These are phyloP conservation scores for Orthosia gothica DNA, from an alignment of 2,888 invertebrate species.

Conservation along the genomic window DNA sequence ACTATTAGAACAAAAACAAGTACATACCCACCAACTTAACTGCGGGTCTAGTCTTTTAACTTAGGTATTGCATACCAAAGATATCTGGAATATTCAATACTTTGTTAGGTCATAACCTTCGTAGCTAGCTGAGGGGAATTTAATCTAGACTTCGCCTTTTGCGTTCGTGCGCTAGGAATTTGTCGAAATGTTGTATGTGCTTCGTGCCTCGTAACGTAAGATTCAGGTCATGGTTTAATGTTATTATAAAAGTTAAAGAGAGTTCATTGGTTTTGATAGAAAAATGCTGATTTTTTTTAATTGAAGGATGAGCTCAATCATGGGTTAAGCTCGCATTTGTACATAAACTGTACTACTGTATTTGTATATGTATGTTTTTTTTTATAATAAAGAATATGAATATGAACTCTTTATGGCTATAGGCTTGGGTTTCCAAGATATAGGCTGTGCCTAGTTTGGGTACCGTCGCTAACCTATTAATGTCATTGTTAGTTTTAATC, in stretches of 20 bases:
- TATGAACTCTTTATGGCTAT: too few relatives aligned
- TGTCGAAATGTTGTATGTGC: constrained; percentile 17
- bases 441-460: too few relatives aligned
- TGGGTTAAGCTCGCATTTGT: too few relatives aligned
- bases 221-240: constrained; percentile 9
- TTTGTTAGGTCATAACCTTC: constrained; percentile 40
- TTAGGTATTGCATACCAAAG: constrained; percentile 26
- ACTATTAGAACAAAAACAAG: not conserved
- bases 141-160: constrained; percentile 53
- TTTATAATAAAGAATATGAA: too few relatives aligned
- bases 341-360: too few relatives aligned
- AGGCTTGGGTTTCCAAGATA: too few relatives aligned
- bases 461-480: too few relatives aligned
- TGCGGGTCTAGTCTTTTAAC: not conserved
- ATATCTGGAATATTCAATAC: constrained; percentile 45
- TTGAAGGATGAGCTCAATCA: too few relatives aligned
- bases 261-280: not conserved
- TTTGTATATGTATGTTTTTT: too few relatives aligned
- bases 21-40: not conserved
- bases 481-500: too few relatives aligned
- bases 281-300: not conserved
- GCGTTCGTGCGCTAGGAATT: constrained; percentile 38
- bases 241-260: not conserved
- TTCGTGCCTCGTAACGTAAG: not conserved
- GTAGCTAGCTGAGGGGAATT: constrained; percentile 43